Evolutionary conservation across 2,113 vertebrate genomes (phyloP).

Genomic region (Pterophyllum scalare): DNA sequence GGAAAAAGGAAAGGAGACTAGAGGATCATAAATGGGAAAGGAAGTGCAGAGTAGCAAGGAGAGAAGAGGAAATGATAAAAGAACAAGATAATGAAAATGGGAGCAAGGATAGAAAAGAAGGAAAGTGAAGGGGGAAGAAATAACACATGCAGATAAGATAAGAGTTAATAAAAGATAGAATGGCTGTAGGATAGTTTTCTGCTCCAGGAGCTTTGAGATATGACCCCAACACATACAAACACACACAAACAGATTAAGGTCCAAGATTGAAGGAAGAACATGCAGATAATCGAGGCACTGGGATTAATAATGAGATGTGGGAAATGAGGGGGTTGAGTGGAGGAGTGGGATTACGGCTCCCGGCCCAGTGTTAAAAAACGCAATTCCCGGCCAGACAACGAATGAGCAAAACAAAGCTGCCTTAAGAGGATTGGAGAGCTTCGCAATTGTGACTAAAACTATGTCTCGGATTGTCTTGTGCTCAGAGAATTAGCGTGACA

Average conservation of each 20-base stretch:
- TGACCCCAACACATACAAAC: conserved; percentile 28
- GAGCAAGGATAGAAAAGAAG: background rate
- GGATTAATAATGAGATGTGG: conserved; percentile 74
- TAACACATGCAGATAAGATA: conserved; percentile 33
- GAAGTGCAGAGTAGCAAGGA: background rate
- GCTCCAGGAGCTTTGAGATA: conserved; percentile 24
- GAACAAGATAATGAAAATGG: background rate
- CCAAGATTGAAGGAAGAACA: conserved; percentile 61
- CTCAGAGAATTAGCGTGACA: conserved; percentile 53
- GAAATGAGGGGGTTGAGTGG: conserved; percentile 23
- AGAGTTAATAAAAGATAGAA: conserved; percentile 24
- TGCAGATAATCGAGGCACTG: conserved; percentile 61
- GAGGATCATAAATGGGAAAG: background rate
- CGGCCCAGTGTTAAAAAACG: conserved; percentile 53
- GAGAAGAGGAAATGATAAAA: conserved; percentile 9
- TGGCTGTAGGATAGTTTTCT: conserved; percentile 20
- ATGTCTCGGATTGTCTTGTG: conserved; percentile 43
- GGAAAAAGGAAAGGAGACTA: background rate
- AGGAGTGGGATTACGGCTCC: conserved; percentile 62
- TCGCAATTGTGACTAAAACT: conserved; percentile 46
- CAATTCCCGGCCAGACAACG: conserved; percentile 64
- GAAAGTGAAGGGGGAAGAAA: conserved; percentile 9
- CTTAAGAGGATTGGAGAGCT: conserved; percentile 66
- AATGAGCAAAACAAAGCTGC: conserved; percentile 73
- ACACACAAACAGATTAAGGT: conserved; percentile 41